Evolutionary conservation across 2,888 invertebrate species (phyloP), one percentile per base, ranked within the genome.

Genomic region (Emmelina monodactyla): DNA sequence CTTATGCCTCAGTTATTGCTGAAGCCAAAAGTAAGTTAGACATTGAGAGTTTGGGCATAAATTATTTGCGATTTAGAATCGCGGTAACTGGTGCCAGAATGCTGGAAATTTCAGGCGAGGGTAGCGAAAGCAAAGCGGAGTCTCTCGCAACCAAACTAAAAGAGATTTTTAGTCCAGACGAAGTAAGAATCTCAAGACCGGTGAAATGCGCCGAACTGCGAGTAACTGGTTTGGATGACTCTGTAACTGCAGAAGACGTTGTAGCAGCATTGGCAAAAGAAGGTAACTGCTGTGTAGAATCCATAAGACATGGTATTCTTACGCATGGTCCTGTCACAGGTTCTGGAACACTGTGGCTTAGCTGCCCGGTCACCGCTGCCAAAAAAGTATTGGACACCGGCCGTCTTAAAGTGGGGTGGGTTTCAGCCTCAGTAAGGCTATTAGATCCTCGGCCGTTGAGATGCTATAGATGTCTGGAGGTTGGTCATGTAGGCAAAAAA

Each of bases 301-400:
- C 25, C 13, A 31, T 28, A 6, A 33, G 33, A 1, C 11, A 33
- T 2, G 33, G 29, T 3, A 25, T 25, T 3, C 28, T 37, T n/a
- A 33, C 15, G 39, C 6, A 16, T 28, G n/a, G 5, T 13, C 1
- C 3, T 29, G 9, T 14, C 32, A 2, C 28, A 29, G 11, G 19
- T 32, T 12, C 39, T 31, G 6, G 22, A 33, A 9, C 2, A 16
- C 13, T 31, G 13, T 16, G 40, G 40, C n/a, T n/a, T n/a, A n/a
- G n/a, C n/a, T n/a, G n/a, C n/a, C n/a, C n/a, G n/a, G n/a, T n/a
- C n/a, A n/a, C n/a, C n/a, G n/a, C n/a, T n/a, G n/a, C n/a, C n/a
- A n/a, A n/a, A n/a, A n/a, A n/a, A n/a, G n/a, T n/a, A n/a, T n/a
- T n/a, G n/a, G n/a, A n/a, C n/a, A n/a, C n/a, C n/a, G n/a, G n/a